phyloP scores from a whole-genome alignment of 2,113 vertebrate genomes.

The Benitochromis conjunctus region DNA sequence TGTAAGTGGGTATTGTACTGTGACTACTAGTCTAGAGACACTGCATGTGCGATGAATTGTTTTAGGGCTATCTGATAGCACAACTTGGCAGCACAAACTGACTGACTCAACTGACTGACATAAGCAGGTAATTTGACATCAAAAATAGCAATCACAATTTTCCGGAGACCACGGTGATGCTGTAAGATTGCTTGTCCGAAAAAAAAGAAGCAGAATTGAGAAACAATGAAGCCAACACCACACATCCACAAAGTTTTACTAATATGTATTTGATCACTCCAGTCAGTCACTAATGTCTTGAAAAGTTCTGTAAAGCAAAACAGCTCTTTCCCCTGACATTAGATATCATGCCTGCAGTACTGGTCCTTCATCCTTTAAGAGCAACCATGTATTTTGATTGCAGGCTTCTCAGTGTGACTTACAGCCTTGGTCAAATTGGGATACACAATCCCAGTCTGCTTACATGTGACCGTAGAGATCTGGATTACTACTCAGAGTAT shows the following conservation, averaged over 20 bases:
- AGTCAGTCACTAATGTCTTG: not conserved
- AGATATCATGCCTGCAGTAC: not conserved
- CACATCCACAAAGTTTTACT: not conserved
- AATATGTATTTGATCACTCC: not conserved
- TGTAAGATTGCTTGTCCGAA: not conserved
- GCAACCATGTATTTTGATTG: not conserved
- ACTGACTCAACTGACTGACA: not conserved
- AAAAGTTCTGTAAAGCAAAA: not conserved
- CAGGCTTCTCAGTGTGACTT: not conserved
- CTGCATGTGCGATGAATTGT: not conserved
- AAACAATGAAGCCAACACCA: not conserved
- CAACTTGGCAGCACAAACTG: not conserved
- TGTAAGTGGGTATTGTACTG: not conserved
- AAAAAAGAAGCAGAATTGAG: not conserved
- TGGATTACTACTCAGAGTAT: constrained; percentile 6
- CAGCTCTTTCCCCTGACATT: not conserved
- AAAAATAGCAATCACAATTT: not conserved
- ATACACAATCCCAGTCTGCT: not conserved
- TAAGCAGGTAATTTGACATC: not conserved
- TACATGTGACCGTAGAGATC: not conserved
- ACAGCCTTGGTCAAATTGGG: not conserved
- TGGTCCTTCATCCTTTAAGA: not conserved
- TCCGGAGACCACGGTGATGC: not conserved
- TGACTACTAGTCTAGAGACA: not conserved
- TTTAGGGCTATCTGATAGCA: not conserved